Base-by-base conservation (phyloP, 2,888 invertebrate genomes). In the Zelleria hepariella region DNA sequence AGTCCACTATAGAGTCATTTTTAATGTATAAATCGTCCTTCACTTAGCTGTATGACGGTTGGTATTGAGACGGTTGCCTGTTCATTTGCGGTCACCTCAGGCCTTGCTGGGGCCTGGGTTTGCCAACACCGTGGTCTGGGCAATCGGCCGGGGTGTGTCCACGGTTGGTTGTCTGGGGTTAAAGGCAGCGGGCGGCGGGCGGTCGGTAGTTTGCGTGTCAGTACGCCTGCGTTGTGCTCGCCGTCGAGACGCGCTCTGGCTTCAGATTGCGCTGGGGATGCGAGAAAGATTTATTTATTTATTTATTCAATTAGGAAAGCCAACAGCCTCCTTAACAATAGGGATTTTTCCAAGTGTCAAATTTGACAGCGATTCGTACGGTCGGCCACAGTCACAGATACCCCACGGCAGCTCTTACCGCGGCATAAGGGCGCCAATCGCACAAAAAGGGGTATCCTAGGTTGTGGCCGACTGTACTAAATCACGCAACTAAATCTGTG, bases 151-250 rank as follows among this genome's bases (percentile, higher is more conserved):
- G 7, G 56, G 26, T 18, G 56, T 56, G 18, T 21, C 32, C 23
- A 47, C 20, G 5, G 20, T 32, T 32, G 32, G 10, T 18, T 49
- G 49, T 20, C 49, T 18, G 58, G 42, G 51, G 48, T 51, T 78
- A 80, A 67, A 77, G 79, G 78, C 82, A 76, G 75, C 80, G 80
- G 73, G 76, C 68, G 72, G 67, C 73, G 77, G 79, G 82, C 80
- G 80, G 75, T 67, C 75, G 62, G 68, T 62, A 61, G 65, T 74
- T 69, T 74, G 74, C 68, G 77, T 77, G 87, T 88, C 88, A 88
- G 88, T 88, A 88, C 75, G 87, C 87, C 71, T 86, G 88, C 66
- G 88, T 88, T 64, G 87, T 85, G 70, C 83, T 84, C 47, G 86
- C 86, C 54, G 83, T 73, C 10, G 86, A 71, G 60, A 86, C 84